Evolutionary conservation across 2,113 vertebrate species (phyloP).

Genomic region (Indri indri): DNA sequence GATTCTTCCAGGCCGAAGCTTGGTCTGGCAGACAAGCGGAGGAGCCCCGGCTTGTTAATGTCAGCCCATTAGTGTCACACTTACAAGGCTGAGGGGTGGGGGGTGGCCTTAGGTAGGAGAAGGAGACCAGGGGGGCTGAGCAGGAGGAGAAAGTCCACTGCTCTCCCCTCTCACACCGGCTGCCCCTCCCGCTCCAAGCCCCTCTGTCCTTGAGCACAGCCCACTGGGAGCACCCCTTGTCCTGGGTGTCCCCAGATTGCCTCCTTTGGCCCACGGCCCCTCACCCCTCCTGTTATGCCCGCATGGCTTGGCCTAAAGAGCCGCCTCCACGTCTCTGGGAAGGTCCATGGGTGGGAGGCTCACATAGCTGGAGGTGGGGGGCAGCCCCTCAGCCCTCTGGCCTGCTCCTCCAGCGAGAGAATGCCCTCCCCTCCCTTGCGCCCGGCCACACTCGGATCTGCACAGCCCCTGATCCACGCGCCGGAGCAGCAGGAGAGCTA

Average conservation of each 20-base stretch:
- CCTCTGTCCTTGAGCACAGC: background rate
- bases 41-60: slow-evolving; percentile 58
- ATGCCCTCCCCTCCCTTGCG: too few relatives aligned
- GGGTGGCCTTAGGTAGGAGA: background rate
- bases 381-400: background rate
- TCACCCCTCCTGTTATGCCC: background rate
- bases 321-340: background rate
- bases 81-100: background rate
- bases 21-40: background rate
- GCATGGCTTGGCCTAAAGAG: background rate
- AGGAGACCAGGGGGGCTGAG: background rate
- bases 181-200: background rate
- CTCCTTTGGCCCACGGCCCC: background rate
- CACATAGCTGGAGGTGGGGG: background rate
- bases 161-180: background rate
- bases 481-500: background rate
- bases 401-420: background rate
- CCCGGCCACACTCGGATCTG: fast-evolving
- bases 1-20: slow-evolving; percentile 68
- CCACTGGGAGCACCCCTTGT: background rate
- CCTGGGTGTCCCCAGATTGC: fast-evolving
- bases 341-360: background rate
- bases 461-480: background rate
- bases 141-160: background rate
- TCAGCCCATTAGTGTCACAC: slow-evolving; percentile 52